phyloP scores from a whole-genome alignment of 2,888 invertebrate species.

The Drymonia ruficornis region DNA sequence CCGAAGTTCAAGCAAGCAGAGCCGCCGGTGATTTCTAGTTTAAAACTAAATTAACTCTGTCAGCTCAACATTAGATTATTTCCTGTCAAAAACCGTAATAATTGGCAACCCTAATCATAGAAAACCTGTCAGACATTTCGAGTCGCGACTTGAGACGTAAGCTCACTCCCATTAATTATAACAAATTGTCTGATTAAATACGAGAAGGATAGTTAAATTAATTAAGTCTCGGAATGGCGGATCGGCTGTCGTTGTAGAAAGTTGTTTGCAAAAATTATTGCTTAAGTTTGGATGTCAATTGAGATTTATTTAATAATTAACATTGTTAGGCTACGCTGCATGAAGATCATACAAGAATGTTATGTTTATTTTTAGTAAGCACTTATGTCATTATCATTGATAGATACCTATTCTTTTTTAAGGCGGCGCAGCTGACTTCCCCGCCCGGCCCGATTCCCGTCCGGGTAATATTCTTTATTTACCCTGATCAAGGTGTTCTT shows the following conservation, averaged over 20 bases:
- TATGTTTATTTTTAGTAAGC: too few relatives aligned
- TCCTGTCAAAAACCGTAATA: neutral
- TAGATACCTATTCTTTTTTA: too few relatives aligned
- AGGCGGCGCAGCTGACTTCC: too few relatives aligned
- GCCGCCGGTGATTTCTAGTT: too few relatives aligned
- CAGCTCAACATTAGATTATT: neutral
- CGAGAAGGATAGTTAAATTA: constrained; percentile 49
- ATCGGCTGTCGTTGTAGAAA: constrained; percentile 53
- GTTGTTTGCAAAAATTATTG: constrained; percentile 46
- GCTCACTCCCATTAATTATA: constrained; percentile 38
- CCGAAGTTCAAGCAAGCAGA: too few relatives aligned
- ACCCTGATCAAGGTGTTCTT: too few relatives aligned
- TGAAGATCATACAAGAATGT: constrained; percentile 1
- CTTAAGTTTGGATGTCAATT: constrained; percentile 20
- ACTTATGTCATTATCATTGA: too few relatives aligned
- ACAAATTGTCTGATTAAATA: constrained; percentile 47
- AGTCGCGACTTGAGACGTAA: constrained; percentile 8
- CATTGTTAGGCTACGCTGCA: constrained; percentile 23
- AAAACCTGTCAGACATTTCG: constrained; percentile 7
- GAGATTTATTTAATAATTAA: constrained; percentile 27
- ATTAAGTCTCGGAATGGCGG: constrained; percentile 44
- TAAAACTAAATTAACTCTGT: too few relatives aligned
- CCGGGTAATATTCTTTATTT: too few relatives aligned
- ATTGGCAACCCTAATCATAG: constrained; percentile 4
- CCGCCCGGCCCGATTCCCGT: too few relatives aligned